Evolutionary conservation across 1,140 invertebrate species (phyloP).

Genomic region (Frieseomelitta varia): DNA sequence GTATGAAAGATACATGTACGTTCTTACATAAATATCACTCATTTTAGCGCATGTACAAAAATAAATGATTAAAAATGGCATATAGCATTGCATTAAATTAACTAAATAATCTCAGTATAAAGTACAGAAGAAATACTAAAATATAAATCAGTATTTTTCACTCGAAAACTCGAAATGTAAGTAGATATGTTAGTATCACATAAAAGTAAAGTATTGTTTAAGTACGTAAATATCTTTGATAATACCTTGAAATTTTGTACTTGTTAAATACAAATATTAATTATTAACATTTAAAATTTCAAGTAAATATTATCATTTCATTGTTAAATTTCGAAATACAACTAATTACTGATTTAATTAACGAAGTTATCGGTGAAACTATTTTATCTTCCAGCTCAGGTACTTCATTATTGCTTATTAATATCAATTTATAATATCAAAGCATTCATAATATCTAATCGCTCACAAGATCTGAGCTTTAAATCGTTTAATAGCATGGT

Average conservation of each 20-base stretch:
- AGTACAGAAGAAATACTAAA: neutral
- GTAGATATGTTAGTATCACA: neutral
- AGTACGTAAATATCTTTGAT: neutral
- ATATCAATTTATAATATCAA: neutral
- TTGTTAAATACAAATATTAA: neutral
- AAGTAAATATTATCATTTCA: neutral
- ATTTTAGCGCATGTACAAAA: neutral
- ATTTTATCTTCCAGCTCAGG: neutral
- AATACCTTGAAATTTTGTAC: neutral
- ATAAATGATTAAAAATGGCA: neutral
- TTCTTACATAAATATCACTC: neutral
- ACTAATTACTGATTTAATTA: neutral
- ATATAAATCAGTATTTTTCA: neutral
- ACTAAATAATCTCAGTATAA: neutral
- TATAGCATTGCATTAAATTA: neutral
- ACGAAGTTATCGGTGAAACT: neutral
- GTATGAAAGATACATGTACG: neutral
- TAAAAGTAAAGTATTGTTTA: neutral
- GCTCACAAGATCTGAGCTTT: neutral
- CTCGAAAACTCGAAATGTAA: neutral
- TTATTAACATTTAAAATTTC: neutral
- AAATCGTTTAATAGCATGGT: neutral
- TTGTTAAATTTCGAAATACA: neutral
- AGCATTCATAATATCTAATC: neutral
- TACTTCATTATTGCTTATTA: conserved; percentile 5